Evolutionary conservation across 2,797 vertebrate species (phyloP).

Genomic region (Pipistrellus pygmaeus): DNA sequence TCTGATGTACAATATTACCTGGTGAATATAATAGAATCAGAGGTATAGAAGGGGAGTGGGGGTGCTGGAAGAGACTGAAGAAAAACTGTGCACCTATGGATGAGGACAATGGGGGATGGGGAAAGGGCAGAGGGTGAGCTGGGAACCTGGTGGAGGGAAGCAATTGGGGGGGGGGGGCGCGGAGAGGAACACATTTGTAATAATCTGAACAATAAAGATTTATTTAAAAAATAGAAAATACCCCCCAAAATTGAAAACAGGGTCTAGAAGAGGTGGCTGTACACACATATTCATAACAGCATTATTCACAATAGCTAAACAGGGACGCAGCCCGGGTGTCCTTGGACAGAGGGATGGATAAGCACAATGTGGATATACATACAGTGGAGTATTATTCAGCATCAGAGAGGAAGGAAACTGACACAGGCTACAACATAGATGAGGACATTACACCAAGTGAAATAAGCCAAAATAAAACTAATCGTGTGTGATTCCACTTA

Average conservation of each 20-base stretch:
- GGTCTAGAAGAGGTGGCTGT: neutral
- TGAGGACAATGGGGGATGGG: too few species aligned
- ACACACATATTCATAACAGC: neutral
- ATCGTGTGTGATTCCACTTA: neutral
- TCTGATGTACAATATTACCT: too few species aligned
- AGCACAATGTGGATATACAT: neutral
- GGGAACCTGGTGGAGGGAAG: too few species aligned
- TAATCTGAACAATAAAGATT: too few species aligned
- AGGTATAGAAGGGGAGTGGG: too few species aligned
- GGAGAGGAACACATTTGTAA: too few species aligned
- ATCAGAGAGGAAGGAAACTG: neutral
- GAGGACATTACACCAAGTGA: neutral
- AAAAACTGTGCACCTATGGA: too few species aligned
- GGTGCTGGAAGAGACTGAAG: too few species aligned
- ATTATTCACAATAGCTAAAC: neutral
- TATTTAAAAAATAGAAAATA: neutral
- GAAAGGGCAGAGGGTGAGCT: too few species aligned
- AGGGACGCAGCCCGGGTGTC: neutral
- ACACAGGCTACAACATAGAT: neutral
- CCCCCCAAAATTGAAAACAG: neutral
- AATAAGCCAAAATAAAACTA: neutral
- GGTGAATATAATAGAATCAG: too few species aligned
- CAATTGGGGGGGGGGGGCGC: too few species aligned
- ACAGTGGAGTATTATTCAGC: neutral
- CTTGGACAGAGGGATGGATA: neutral